Evolutionary conservation across 2,113 vertebrate genomes (phyloP).

Genomic region (Corynorhinus townsendii): DNA sequence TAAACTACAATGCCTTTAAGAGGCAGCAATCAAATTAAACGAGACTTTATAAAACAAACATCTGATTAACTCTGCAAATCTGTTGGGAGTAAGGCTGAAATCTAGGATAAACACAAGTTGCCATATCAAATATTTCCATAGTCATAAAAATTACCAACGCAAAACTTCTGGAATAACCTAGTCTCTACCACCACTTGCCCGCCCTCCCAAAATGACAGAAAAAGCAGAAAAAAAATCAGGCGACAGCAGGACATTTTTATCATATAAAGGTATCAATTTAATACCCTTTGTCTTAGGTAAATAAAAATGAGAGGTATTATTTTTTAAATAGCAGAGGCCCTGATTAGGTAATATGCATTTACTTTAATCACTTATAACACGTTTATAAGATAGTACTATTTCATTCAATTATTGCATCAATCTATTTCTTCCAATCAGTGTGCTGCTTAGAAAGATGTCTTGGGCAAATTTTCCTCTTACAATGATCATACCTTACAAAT

Average conservation of each 20-base stretch:
- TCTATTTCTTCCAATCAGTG: neutral
- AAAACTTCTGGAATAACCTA: neutral
- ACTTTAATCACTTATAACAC: neutral
- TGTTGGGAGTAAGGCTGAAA: neutral
- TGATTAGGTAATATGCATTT: neutral
- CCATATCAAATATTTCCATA: neutral
- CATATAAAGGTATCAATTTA: neutral
- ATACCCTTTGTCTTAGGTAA: neutral
- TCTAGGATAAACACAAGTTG: neutral
- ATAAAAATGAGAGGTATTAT: conserved; percentile 1
- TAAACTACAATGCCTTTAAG: conserved; percentile 13
- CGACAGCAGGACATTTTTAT: neutral
- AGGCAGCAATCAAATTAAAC: conserved; percentile 39
- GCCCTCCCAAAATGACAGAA: neutral
- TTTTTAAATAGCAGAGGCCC: neutral
- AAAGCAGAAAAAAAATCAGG: neutral
- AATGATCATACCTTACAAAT: neutral
- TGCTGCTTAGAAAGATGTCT: neutral
- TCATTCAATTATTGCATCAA: neutral
- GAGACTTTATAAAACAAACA: conserved; percentile 43
- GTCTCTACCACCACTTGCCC: neutral
- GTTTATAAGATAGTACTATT: neutral
- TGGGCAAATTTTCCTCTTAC: neutral
- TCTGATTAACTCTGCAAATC: conserved; percentile 10
- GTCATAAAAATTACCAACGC: neutral